Conservation (phyloP, 23 tunicate genomes). For the Diplosoma virens region DNA sequence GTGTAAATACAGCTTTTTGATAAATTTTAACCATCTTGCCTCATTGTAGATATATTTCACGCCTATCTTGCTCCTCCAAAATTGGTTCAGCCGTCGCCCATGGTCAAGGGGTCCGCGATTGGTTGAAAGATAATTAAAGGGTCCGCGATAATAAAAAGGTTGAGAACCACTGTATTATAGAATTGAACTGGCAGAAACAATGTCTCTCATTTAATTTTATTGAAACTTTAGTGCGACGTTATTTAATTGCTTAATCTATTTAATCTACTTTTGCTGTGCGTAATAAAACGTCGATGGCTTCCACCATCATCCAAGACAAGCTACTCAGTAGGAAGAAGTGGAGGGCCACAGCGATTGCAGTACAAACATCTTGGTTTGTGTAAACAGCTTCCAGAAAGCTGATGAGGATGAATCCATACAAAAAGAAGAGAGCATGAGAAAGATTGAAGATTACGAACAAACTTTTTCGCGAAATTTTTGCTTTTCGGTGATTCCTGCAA, state of each 20-base stretch:
- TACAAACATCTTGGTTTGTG: background rate
- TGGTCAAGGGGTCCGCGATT: too few relatives aligned
- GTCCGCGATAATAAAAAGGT: too few relatives aligned
- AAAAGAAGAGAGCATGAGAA: slow-evolving; percentile 7
- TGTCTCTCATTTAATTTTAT: too few relatives aligned
- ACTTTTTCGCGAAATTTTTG: background rate
- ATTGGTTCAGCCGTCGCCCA: too few relatives aligned
- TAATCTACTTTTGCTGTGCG: background rate
- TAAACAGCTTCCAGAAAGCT: background rate
- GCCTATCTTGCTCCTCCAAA: too few relatives aligned
- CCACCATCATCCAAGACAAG: slow-evolving; percentile 21
- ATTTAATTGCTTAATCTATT: background rate
- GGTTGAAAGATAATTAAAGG: too few relatives aligned
- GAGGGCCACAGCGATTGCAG: background rate
- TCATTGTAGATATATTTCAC: too few relatives aligned
- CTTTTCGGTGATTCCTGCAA: slow-evolving; percentile 4
- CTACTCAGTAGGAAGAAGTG: slow-evolving; percentile 7
- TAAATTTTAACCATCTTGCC: too few relatives aligned
- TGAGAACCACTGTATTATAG: too few relatives aligned
- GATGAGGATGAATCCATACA: background rate
- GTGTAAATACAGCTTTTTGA: too few relatives aligned
- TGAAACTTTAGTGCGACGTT: too few relatives aligned
- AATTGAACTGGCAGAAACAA: too few relatives aligned
- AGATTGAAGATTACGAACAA: slow-evolving; percentile 17
- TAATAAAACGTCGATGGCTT: background rate